phyloP scores from a whole-genome alignment of 2,888 invertebrate genomes.

The Myopa testacea region DNA sequence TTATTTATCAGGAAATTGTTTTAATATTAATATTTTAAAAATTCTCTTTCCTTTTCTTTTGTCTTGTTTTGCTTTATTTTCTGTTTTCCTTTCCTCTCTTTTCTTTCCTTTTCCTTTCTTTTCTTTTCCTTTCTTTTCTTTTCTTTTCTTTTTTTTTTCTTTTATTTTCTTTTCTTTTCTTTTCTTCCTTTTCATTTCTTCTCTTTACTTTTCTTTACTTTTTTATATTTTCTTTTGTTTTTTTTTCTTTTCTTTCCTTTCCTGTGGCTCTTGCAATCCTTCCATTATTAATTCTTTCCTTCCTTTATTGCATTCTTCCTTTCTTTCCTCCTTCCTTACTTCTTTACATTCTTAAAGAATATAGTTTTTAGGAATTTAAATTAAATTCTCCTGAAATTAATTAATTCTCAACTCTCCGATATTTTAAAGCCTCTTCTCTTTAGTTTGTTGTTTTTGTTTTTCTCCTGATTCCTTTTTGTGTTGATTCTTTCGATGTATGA shows the following conservation, averaged over 20 bases:
- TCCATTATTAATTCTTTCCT: too few relatives aligned
- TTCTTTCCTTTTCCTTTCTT: neutral
- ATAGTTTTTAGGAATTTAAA: neutral
- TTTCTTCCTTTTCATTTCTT: too few relatives aligned
- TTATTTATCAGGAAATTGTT: neutral
- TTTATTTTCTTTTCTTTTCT: neutral
- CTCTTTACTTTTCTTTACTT: too few relatives aligned
- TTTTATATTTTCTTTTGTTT: neutral
- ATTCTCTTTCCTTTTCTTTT: neutral
- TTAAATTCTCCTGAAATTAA: too few relatives aligned
- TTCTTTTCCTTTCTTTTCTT: too few relatives aligned
- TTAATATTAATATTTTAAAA: neutral
- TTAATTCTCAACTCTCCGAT: too few relatives aligned
- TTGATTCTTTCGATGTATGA: too few relatives aligned
- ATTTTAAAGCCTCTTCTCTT: neutral
- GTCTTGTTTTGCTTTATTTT: neutral
- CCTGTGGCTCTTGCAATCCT: too few relatives aligned
- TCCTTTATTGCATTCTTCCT: too few relatives aligned
- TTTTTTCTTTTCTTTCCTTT: neutral
- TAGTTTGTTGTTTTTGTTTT: conserved; percentile 18
- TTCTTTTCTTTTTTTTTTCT: neutral
- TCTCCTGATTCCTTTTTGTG: neutral
- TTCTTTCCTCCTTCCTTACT: too few relatives aligned
- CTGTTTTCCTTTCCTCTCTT: neutral
- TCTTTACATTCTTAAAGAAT: neutral